These are phyloP conservation scores for Drosophila biarmipes DNA, from an alignment of 1,140 invertebrate species.

Conservation along the genomic window DNA sequence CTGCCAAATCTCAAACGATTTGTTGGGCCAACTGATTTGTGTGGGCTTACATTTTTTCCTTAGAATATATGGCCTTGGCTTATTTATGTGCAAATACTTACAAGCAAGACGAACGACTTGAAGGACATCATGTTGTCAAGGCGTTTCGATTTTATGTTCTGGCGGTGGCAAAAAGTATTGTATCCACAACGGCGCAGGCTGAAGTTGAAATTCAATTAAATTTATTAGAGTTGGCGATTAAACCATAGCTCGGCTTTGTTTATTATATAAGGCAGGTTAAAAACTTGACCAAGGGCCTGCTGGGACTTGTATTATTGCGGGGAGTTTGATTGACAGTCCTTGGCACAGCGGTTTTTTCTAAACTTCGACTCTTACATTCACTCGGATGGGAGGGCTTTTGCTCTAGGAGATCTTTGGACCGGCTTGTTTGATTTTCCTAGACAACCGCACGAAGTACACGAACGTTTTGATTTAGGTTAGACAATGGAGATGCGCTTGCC, in stretches of 20 bases:
- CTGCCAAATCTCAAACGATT: constrained; percentile 59
- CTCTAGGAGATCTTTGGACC: constrained; percentile 10
- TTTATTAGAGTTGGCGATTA: constrained; percentile 11
- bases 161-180: constrained; percentile 43
- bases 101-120: constrained; percentile 72
- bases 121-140: constrained; percentile 73
- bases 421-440: constrained; percentile 31
- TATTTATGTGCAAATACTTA: constrained; percentile 59
- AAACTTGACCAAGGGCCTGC: not conserved
- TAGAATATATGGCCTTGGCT: constrained; percentile 18
- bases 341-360: constrained; percentile 15
- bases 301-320: constrained; percentile 10
- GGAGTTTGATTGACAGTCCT: constrained; percentile 24
- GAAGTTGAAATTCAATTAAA: constrained; percentile 53
- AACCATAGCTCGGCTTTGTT: constrained; percentile 4
- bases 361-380: constrained; percentile 24
- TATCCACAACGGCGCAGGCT: constrained; percentile 47
- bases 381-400: constrained; percentile 8
- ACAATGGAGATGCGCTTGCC: constrained; percentile 83
- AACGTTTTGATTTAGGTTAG: constrained; percentile 84
- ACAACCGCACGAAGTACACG: constrained; percentile 77
- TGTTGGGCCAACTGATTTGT: constrained; percentile 67
- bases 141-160: constrained; percentile 22
- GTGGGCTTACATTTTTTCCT: constrained; percentile 42
- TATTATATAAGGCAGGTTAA: not conserved